A percentile compares a stretch with the other conserved stretches of the same genome.
Evolutionary conservation across 1,140 invertebrate genomes (phyloP).

Genomic region (Phthorimaea operculella): DNA sequence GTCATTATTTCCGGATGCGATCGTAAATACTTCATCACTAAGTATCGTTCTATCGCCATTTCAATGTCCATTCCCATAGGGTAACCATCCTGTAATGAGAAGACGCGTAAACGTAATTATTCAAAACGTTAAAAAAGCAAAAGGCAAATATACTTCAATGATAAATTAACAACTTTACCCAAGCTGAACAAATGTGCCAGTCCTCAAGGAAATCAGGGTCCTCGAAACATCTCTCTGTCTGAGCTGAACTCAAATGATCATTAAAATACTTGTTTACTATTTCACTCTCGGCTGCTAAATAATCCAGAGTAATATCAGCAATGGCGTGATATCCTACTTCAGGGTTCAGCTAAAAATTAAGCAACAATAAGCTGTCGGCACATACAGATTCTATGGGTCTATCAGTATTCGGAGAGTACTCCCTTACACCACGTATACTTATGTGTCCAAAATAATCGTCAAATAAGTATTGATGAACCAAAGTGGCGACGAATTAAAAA

Average conservation of each 20-base stretch:
- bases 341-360: conserved; percentile 26
- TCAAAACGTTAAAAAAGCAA: not conserved
- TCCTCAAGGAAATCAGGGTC: conserved; percentile 38
- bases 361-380: conserved; percentile 5
- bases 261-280: conserved; percentile 30
- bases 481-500: no score
- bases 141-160: not conserved
- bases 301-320: conserved; percentile 38
- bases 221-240: conserved; percentile 48
- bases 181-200: conserved; percentile 54
- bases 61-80: conserved; percentile 55
- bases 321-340: conserved; percentile 47
- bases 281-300: conserved; percentile 41
- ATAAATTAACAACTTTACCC: conserved; percentile 28
- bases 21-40: conserved; percentile 42
- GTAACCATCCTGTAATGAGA: conserved; percentile 40
- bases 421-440: no score
- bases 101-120: not conserved
- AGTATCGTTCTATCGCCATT: conserved; percentile 48
- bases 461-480: no score
- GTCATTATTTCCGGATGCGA: conserved; percentile 38
- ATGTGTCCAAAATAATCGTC: no score
- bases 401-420: no score
- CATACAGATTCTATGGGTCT: no score
- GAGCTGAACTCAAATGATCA: conserved; percentile 43